Percentiles rank a stretch among this genome's conserved stretches.
Conservation (phyloP, 2,113 vertebrate genomes). For the Plestiodon gilberti region DNA sequence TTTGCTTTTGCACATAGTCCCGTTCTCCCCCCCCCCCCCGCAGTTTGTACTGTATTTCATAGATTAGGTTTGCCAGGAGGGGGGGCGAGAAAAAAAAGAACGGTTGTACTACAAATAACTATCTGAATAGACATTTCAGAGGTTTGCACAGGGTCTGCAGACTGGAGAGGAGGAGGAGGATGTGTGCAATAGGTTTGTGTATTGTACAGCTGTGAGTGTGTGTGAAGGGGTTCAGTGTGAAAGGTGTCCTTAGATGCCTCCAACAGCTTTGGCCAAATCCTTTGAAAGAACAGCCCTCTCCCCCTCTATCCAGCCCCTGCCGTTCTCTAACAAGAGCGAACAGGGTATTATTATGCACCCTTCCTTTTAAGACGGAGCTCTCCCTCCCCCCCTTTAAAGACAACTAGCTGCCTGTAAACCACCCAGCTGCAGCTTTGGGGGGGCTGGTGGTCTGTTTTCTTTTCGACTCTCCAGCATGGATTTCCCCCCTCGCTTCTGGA, state of each 20-base stretch:
- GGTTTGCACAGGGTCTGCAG: background rate
- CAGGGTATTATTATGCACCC: background rate
- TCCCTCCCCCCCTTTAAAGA: background rate
- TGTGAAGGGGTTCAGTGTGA: background rate
- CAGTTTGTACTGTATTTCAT: background rate
- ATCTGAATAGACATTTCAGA: background rate
- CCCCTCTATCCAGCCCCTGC: background rate
- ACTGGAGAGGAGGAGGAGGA: rapidly evolving
- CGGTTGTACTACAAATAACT: background rate
- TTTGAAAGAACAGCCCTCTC: background rate
- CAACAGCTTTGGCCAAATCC: constrained; percentile 38
- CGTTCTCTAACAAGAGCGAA: background rate
- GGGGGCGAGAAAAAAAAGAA: too few species aligned
- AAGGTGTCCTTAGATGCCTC: constrained; percentile 63
- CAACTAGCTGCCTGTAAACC: background rate
- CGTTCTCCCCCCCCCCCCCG: background rate
- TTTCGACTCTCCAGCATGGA: constrained; percentile 1
- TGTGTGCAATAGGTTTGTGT: background rate
- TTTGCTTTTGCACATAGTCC: too few species aligned
- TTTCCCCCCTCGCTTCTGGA: background rate
- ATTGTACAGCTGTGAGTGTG: background rate
- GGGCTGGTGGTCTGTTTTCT: background rate
- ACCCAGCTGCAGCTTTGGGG: background rate
- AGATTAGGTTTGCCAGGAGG: background rate
- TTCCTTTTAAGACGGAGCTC: background rate